These are phyloP conservation scores for Diachasma alloeum DNA, from an alignment of 1,140 invertebrate species.

Conservation along the genomic window DNA sequence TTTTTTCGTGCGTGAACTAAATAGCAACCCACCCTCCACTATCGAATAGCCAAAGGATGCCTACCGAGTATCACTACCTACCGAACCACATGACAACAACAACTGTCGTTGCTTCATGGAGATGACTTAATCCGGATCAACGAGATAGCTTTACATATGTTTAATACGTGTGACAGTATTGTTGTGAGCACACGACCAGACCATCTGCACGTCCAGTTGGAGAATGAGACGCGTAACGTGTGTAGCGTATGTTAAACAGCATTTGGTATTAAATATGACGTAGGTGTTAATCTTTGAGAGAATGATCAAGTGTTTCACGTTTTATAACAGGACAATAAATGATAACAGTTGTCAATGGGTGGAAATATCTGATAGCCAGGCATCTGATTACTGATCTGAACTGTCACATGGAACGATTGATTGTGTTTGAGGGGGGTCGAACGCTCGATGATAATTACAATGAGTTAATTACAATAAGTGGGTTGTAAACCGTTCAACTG, in stretches of 20 bases:
- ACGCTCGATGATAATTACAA: background rate
- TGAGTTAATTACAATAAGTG: background rate
- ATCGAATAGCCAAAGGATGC: background rate
- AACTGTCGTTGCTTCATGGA: background rate
- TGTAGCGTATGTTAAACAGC: background rate
- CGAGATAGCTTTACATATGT: background rate
- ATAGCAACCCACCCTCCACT: too few species aligned
- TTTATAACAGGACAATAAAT: background rate
- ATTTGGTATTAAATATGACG: background rate
- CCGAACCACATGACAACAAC: background rate
- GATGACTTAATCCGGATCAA: slow-evolving; percentile 24
- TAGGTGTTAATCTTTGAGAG: background rate
- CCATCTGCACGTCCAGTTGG: slow-evolving; percentile 23
- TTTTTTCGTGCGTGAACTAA: too few species aligned
- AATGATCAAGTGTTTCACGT: background rate
- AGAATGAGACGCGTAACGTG: background rate
- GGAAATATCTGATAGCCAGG: background rate
- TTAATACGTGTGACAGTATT: background rate
- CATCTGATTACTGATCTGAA: background rate
- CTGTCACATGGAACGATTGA: background rate
- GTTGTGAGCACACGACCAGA: slow-evolving; percentile 8
- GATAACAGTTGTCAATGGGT: background rate
- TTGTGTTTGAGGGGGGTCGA: background rate
- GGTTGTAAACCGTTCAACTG: background rate
- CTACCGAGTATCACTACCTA: background rate